These are phyloP conservation scores for Colinus virginianus DNA, from an alignment of 2,113 vertebrate species.

Conservation along the genomic window DNA sequence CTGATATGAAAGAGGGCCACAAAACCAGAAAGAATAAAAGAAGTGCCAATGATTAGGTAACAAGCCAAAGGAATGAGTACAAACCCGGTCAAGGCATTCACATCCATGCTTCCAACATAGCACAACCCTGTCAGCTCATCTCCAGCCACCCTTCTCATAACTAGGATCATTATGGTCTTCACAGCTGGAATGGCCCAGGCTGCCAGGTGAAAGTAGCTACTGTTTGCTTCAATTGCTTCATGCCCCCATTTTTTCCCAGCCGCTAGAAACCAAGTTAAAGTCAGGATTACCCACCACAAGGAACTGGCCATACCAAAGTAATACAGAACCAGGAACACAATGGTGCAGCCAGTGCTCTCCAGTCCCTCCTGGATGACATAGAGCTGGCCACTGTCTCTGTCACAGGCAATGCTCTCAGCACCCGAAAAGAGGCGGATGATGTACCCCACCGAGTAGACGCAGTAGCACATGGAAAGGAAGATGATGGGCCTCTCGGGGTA, in stretches of 20 bases:
- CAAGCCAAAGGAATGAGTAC: slow-evolving; percentile 94
- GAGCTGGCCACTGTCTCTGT: slow-evolving; percentile 92
- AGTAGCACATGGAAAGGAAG: slow-evolving; percentile 99
- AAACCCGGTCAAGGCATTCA: slow-evolving; percentile 91
- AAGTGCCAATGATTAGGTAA: slow-evolving; percentile 93
- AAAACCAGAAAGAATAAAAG: slow-evolving; percentile 94
- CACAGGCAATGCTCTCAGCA: slow-evolving; percentile 93
- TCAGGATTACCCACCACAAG: slow-evolving; percentile 97
- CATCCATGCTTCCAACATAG: slow-evolving; percentile 97
- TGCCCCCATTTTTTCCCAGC: slow-evolving; percentile 98
- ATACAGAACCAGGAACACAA: slow-evolving; percentile 96
- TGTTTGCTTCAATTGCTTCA: slow-evolving; percentile 97
- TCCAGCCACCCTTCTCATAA: slow-evolving; percentile 94
- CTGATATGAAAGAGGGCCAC: slow-evolving; percentile 98
- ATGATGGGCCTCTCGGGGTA: slow-evolving; percentile 98
- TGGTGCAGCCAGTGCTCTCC: slow-evolving; percentile 97
- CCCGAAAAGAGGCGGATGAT: slow-evolving; percentile 95
- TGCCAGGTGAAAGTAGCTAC: slow-evolving; percentile 97
- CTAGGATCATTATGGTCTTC: slow-evolving; percentile 95
- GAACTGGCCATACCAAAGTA: slow-evolving; percentile 99
- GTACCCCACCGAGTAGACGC: slow-evolving; percentile 95
- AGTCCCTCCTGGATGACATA: slow-evolving; percentile 98
- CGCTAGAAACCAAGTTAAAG: slow-evolving; percentile 95
- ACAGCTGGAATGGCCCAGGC: slow-evolving; percentile 96
- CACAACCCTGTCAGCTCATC: slow-evolving; percentile 96